Base-by-base conservation (phyloP, 2,888 invertebrate genomes). In the Pristionchus maxplancki region DNA sequence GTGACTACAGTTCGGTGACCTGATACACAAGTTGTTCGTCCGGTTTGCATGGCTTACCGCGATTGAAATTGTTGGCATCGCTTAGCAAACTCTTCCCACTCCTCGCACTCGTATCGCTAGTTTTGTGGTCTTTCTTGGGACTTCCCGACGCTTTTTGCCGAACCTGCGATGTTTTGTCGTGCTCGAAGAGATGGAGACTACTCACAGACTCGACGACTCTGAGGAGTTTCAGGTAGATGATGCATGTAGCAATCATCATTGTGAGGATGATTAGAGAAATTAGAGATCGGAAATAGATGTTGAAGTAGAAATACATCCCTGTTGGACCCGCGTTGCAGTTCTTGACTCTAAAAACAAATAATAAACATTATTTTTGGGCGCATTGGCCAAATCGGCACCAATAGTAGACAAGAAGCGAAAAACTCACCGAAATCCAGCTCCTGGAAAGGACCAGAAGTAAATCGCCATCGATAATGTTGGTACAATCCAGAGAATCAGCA, bases 201-300 rank as follows among this genome's bases (percentile, higher is more conserved):
- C 53, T 31, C 28, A 78, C 87, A n/a, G 74, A 40, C 40, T 78
- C 93, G 90, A 88, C 82, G 28, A 88, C 50, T 28, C 15, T 82
- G 62, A 96, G 95, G 90, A 96, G 96, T 93, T 96, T 96, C 1
- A 95, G 94, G 95, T 96, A 96, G 90, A 96, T 96, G 92, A 96
- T 94, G 13, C 96, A 95, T 96, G 96, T 96, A 48, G 96, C 90
- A 6, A 96, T 91, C 87, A 96, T 95, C 13, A 96, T 96, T 5
- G 95, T 95, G 92, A 96, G 96, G 93, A 96, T 91, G 50, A 93
- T 90, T 5, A 91, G 15, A 2, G 92, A 90, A 84, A 93, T 91
- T 0, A 34, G 20, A 1, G 64, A 67, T 11, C 64, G 64, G 17
- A 67, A 67, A 31, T 67, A 67, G 64, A 67, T 28, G 31, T 67